Conservation (phyloP, 64 coral and sea anemone species). For the Acropora yongei region DNA sequence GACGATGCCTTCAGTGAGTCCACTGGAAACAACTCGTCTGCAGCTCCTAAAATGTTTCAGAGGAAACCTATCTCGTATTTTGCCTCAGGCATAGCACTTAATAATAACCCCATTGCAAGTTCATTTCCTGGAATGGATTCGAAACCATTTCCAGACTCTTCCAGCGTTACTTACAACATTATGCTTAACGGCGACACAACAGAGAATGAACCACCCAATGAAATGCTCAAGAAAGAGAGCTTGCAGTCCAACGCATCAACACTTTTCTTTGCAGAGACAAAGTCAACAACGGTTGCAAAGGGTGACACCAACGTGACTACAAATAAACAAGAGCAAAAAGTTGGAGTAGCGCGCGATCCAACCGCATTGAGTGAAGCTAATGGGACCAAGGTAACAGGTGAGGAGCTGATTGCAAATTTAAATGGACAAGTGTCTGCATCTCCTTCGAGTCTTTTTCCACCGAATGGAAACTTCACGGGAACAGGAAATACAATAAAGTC, state of each 20-base stretch:
- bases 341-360: background rate
- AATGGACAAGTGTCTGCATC: background rate
- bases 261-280: background rate
- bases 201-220: background rate
- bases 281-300: background rate
- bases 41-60: background rate
- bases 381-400: background rate
- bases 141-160: background rate
- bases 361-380: background rate
- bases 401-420: background rate
- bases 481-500: background rate
- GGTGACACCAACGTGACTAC: background rate
- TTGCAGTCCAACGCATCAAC: background rate
- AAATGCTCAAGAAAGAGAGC: background rate
- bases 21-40: background rate
- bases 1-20: background rate
- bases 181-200: background rate
- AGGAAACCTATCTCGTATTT: background rate
- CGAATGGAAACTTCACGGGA: background rate
- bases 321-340: background rate
- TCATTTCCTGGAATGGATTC: background rate
- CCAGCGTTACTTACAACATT: background rate
- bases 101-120: background rate
- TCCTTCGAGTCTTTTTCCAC: background rate
- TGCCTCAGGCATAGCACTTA: constrained; percentile 18